Percentiles rank a stretch among this genome's conserved stretches.
phyloP scores from a whole-genome alignment of 2,797 vertebrate species.

The Sebastes itinus region DNA sequence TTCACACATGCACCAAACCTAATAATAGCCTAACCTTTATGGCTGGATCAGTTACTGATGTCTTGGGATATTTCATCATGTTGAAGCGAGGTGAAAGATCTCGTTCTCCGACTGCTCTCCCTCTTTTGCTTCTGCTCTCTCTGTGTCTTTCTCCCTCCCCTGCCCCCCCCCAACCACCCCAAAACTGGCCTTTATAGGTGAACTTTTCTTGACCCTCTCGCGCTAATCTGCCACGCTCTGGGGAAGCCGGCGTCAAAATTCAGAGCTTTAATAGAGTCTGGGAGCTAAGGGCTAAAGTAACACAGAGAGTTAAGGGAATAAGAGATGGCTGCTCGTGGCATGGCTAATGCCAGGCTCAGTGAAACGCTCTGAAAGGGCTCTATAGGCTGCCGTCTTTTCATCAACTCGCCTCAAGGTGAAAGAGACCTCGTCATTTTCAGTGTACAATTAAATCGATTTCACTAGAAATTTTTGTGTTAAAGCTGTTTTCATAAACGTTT shows the following conservation, averaged over 20 bases:
- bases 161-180: neutral
- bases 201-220: constrained; percentile 70
- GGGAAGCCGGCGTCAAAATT: constrained; percentile 61
- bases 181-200: constrained; percentile 64
- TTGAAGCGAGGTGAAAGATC: constrained; percentile 66
- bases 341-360: constrained; percentile 47
- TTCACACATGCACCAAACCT: constrained; percentile 29
- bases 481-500: neutral
- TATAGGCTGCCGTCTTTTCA: constrained; percentile 32
- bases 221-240: constrained; percentile 61
- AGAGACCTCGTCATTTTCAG: constrained; percentile 17
- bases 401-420: constrained; percentile 43
- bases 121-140: constrained; percentile 30
- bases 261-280: constrained; percentile 58
- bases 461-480: neutral
- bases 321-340: constrained; percentile 48
- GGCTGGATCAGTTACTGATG: constrained; percentile 65
- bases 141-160: neutral
- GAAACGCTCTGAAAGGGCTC: constrained; percentile 38
- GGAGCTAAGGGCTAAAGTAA: constrained; percentile 53
- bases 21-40: constrained; percentile 74
- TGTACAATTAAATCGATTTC: constrained; percentile 20
- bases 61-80: constrained; percentile 72
- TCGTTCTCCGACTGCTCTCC: constrained; percentile 43
- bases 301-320: constrained; percentile 63